phyloP scores from a whole-genome alignment of 2,888 invertebrate species.

The Polydesmus complanatus region DNA sequence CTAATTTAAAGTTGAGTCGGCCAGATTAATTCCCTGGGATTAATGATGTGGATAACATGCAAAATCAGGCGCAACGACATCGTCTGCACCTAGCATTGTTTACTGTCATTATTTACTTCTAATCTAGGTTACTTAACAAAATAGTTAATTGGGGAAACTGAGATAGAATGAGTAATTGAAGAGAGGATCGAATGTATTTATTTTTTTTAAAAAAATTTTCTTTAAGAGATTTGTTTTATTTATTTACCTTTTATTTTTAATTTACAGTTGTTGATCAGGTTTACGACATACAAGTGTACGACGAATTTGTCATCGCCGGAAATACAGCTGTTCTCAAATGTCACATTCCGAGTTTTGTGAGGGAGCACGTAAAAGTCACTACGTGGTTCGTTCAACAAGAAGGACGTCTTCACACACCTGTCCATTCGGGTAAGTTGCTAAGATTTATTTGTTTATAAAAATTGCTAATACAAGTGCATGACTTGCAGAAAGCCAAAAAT shows the following conservation, averaged over 20 bases:
- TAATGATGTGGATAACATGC: background rate
- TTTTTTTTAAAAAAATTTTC: background rate
- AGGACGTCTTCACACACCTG: background rate
- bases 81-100: too few relatives aligned
- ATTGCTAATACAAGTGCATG: too few relatives aligned
- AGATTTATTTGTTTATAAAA: too few relatives aligned
- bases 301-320: constrained; percentile 7
- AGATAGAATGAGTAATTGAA: background rate
- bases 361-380: constrained; percentile 3
- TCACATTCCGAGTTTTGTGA: constrained; percentile 11
- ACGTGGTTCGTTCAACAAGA: constrained; percentile 5
- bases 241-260: background rate
- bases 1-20: background rate
- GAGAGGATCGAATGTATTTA: too few relatives aligned
- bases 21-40: background rate
- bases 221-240: background rate
- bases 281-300: constrained; percentile 9
- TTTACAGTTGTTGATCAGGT: constrained; percentile 6
- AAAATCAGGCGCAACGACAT: too few relatives aligned
- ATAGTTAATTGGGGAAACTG: background rate
- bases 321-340: constrained; percentile 9
- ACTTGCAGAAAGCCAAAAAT: too few relatives aligned
- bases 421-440: constrained; percentile 4
- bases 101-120: too few relatives aligned
- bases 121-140: too few relatives aligned